Percentiles rank a stretch among this genome's conserved stretches.
Conservation (phyloP, 2,888 invertebrate species). For the Drosophila eohydei region DNA sequence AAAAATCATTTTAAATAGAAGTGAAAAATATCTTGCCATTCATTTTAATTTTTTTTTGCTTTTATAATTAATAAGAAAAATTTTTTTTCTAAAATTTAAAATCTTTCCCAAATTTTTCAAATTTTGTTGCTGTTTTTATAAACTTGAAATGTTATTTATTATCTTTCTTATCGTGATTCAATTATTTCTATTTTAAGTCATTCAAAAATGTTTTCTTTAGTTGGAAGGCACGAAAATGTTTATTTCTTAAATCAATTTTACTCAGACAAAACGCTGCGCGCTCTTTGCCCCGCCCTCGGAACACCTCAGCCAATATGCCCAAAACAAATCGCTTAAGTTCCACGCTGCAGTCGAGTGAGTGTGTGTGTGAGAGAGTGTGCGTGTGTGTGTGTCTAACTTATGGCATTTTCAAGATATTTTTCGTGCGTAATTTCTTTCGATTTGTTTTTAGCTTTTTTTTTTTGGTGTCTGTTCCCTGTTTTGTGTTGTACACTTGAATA, state of each 20-base stretch:
- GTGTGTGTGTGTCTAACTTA: conserved; percentile 64
- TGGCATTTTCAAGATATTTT: conserved; percentile 80
- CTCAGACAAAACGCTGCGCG: background rate
- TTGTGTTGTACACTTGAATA: conserved; percentile 72
- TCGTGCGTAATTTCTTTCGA: conserved; percentile 79
- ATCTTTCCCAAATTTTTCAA: background rate
- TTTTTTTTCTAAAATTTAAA: background rate
- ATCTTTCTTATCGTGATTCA: conserved; percentile 7
- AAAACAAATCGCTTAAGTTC: conserved; percentile 49
- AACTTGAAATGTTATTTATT: conserved; percentile 12
- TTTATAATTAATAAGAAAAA: background rate
- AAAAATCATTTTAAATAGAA: background rate
- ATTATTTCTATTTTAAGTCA: conserved; percentile 20
- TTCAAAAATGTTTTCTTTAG: conserved; percentile 27
- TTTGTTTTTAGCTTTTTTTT: conserved; percentile 41
- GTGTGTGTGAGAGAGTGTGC: conserved; percentile 29
- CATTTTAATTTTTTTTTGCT: background rate
- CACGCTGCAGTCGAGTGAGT: conserved; percentile 30
- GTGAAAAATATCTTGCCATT: background rate
- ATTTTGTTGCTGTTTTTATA: background rate
- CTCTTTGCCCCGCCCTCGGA: background rate
- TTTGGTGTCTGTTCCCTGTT: conserved; percentile 10
- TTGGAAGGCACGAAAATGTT: conserved; percentile 26
- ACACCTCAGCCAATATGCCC: conserved; percentile 35
- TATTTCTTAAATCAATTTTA: conserved; percentile 26